These are phyloP conservation scores for Aphidius ervi DNA, from an alignment of 1,140 invertebrate genomes.

Conservation along the genomic window DNA sequence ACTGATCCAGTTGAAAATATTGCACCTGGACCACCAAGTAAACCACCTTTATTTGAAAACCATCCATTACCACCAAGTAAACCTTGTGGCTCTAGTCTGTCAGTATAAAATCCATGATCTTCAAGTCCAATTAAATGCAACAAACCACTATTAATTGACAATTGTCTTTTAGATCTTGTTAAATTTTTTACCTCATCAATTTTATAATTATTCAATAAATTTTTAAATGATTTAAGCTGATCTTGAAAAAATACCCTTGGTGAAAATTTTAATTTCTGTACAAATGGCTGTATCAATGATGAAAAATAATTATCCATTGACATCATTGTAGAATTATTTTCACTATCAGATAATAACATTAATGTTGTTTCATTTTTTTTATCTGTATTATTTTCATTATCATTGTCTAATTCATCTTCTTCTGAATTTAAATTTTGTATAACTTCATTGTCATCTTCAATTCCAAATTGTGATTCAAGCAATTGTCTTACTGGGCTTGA, in stretches of 20 bases:
- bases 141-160: conserved; percentile 25
- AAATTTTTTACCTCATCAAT: conserved; percentile 15
- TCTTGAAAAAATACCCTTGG: conserved; percentile 35
- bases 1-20: conserved; percentile 42
- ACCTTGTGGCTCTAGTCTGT: conserved; percentile 36
- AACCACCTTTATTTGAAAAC: conserved; percentile 44
- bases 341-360: too few relatives aligned
- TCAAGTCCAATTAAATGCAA: conserved; percentile 30
- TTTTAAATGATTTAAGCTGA: conserved; percentile 26
- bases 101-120: conserved; percentile 37
- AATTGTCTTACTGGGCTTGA: too few relatives aligned
- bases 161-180: conserved; percentile 28
- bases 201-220: conserved; percentile 26
- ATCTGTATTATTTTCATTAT: too few relatives aligned
- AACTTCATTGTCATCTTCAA: too few relatives aligned
- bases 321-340: too few relatives aligned
- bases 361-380: too few relatives aligned
- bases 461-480: too few relatives aligned
- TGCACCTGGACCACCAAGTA: conserved; percentile 42
- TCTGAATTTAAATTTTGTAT: too few relatives aligned
- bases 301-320: conserved; percentile 25
- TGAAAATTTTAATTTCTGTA: conserved; percentile 34
- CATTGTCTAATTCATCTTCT: too few relatives aligned
- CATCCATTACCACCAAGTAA: conserved; percentile 44
- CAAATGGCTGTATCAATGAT: conserved; percentile 21